Evolutionary conservation across 2,797 vertebrate species (phyloP).

Genomic region (Pangasius larnaudii): DNA sequence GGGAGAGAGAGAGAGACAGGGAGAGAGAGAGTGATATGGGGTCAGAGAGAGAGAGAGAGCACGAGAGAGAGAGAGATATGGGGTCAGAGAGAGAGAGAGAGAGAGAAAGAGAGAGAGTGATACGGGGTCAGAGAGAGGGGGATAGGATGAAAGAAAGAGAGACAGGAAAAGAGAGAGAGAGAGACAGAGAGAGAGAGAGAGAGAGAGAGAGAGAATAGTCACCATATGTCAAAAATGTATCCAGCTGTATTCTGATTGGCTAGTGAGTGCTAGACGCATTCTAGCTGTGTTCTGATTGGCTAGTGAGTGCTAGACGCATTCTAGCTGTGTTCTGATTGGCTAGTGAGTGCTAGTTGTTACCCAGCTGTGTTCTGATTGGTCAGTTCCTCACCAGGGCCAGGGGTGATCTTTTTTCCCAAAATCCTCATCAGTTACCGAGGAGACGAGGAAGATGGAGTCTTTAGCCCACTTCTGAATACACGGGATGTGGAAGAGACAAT

Average conservation of each 20-base stretch:
- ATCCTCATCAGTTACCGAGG: conserved; percentile 88
- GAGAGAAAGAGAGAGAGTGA: neutral
- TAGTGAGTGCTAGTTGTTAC: neutral
- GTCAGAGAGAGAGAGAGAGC: neutral
- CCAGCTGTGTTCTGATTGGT: neutral
- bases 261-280: too few species aligned
- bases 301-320: neutral
- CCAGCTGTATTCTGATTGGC: neutral
- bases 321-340: neutral
- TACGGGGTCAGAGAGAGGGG: too few species aligned
- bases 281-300: neutral
- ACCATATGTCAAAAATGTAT: neutral
- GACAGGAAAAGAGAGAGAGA: neutral
- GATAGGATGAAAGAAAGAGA: neutral
- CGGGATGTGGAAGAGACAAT: conserved; percentile 93
- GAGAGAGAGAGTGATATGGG: too few species aligned
- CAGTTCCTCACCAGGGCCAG: conserved; percentile 85
- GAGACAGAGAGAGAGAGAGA: neutral
- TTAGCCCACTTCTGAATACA: conserved; percentile 98
- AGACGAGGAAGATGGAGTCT: conserved; percentile 91
- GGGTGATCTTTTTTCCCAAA: conserved; percentile 90
- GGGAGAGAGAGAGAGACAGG: neutral
- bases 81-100: too few species aligned
- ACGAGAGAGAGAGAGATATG: neutral
- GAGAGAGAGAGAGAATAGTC: neutral